Conservation (phyloP, 2,888 invertebrate species). For the Hirtodrosophila confusa region DNA sequence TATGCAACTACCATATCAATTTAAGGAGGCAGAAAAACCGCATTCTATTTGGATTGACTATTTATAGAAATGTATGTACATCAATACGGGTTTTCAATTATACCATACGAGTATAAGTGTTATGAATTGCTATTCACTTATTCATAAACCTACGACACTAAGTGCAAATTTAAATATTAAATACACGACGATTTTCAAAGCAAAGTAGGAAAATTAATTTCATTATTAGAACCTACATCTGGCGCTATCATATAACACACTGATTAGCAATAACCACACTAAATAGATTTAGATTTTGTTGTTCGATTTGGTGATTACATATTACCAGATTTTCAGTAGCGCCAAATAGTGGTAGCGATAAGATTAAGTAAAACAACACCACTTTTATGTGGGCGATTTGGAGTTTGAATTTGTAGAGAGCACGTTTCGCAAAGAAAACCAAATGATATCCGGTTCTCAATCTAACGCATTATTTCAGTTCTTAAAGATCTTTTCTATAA, state of each 20-base stretch:
- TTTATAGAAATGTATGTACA: background rate
- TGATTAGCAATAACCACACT: constrained; percentile 28
- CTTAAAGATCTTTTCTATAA: too few species aligned
- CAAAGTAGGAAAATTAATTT: background rate
- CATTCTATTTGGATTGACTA: constrained; percentile 8
- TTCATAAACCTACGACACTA: too few species aligned
- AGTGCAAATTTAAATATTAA: too few species aligned
- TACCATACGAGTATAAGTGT: too few species aligned
- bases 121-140: too few species aligned
- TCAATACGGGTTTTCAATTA: too few species aligned
- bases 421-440: too few species aligned
- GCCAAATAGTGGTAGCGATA: constrained; percentile 47
- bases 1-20: constrained; percentile 25
- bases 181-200: background rate
- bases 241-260: background rate
- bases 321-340: constrained; percentile 47
- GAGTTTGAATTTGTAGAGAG: background rate
- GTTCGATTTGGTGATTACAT: constrained; percentile 31
- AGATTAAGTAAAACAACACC: constrained; percentile 41
- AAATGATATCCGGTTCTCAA: too few species aligned
- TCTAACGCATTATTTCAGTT: too few species aligned
- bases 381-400: background rate
- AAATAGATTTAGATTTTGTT: constrained; percentile 45
- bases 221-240: constrained; percentile 6
- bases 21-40: background rate